phyloP scores from a whole-genome alignment of 2,888 invertebrate genomes.

The Leucophenga montana region DNA sequence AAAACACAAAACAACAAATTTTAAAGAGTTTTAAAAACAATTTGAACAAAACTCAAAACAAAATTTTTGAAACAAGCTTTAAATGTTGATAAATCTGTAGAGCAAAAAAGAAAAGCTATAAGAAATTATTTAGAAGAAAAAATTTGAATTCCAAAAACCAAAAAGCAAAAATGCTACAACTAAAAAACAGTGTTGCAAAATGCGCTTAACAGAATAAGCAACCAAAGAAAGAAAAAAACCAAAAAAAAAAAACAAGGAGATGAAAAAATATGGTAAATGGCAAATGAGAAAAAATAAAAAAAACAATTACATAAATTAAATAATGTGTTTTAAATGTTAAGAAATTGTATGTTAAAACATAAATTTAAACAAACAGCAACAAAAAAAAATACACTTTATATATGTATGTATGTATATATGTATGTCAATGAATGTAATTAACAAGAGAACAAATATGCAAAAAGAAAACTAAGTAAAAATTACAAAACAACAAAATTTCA shows the following conservation, averaged over 20 bases:
- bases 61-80: slow-evolving; percentile 48
- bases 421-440: not conserved
- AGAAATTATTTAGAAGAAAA: slow-evolving; percentile 22
- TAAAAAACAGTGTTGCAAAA: too few species aligned
- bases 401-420: not conserved
- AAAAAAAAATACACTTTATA: not conserved
- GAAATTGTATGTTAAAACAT: slow-evolving; percentile 43
- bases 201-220: not conserved
- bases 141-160: slow-evolving; percentile 29
- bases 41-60: slow-evolving; percentile 14
- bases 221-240: slow-evolving; percentile 28
- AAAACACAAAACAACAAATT: slow-evolving; percentile 40
- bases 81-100: slow-evolving; percentile 55
- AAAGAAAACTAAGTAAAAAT: not conserved
- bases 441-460: not conserved
- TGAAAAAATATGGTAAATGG: slow-evolving; percentile 44
- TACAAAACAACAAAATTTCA: not conserved
- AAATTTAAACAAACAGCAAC: slow-evolving; percentile 46
- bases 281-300: slow-evolving; percentile 30
- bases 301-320: slow-evolving; percentile 28
- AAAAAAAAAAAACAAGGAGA: slow-evolving; percentile 52
- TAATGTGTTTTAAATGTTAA: slow-evolving; percentile 32
- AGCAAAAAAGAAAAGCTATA: slow-evolving; percentile 23
- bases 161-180: too few species aligned
- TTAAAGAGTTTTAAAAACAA: slow-evolving; percentile 28